phyloP scores from a whole-genome alignment of 2,113 vertebrate genomes.

The Choloepus hoffmanni region DNA sequence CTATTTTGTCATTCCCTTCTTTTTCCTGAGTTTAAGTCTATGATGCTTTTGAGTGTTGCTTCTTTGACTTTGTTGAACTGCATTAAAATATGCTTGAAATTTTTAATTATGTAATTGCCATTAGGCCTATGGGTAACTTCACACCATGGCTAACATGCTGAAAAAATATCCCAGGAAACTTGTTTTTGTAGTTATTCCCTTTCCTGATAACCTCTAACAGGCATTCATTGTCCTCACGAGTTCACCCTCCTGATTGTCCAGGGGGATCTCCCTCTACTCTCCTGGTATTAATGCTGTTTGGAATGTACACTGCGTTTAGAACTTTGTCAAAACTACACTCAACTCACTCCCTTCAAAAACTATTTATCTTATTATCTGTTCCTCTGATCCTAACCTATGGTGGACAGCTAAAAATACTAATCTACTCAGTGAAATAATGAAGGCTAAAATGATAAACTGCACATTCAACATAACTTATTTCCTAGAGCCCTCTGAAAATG shows the following conservation, averaged over 20 bases:
- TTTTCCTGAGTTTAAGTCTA: not conserved
- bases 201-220: not conserved
- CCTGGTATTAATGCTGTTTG: not conserved
- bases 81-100: slow-evolving; percentile 30
- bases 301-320: not conserved
- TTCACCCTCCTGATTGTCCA: not conserved
- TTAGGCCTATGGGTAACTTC: not conserved
- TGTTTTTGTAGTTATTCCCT: not conserved
- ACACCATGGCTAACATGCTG: not conserved
- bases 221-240: not conserved
- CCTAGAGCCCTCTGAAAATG: not conserved
- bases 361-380: not conserved
- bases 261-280: not conserved
- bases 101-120: not conserved
- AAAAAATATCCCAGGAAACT: not conserved
- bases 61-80: not conserved
- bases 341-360: not conserved
- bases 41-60: not conserved
- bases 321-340: not conserved
- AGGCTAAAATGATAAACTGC: not conserved
- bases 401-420: not conserved
- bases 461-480: too few relatives aligned
- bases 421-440: not conserved
- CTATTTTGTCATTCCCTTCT: not conserved
- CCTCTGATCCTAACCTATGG: not conserved